A percentile compares a stretch with the other conserved stretches of the same genome.
Evolutionary conservation across 2,797 vertebrate species (phyloP).

Genomic region (Numenius phaeopus): DNA sequence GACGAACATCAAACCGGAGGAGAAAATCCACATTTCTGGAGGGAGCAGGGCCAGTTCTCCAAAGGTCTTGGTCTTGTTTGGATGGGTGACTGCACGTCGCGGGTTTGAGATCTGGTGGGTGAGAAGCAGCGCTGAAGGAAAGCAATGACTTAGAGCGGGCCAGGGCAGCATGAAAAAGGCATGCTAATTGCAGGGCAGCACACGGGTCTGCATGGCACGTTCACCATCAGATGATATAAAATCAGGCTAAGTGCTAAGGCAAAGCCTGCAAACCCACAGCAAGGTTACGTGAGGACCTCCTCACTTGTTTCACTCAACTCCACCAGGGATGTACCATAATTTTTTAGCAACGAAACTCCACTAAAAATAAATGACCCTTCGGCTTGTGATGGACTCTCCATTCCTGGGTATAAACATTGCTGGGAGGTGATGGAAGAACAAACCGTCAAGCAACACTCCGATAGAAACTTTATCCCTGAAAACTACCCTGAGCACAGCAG

Average conservation of each 20-base stretch:
- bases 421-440: constrained; percentile 13
- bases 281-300: neutral
- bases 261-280: neutral
- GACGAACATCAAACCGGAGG: neutral
- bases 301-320: neutral
- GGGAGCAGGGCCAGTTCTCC: neutral
- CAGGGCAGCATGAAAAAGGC: fast-evolving
- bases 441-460: neutral
- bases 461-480: constrained; percentile 35
- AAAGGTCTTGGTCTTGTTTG: neutral
- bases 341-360: neutral
- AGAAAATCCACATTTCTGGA: neutral
- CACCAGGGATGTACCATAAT: neutral
- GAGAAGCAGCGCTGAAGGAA: neutral
- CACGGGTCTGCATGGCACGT: fast-evolving
- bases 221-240: neutral
- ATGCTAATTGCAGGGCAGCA: neutral
- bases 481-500: constrained; percentile 22
- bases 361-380: neutral
- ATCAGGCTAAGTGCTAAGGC: neutral
- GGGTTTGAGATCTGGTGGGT: neutral
- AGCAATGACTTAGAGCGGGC: neutral
- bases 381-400: fast-evolving
- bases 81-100: fast-evolving
- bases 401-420: neutral